These are phyloP conservation scores for Himalopsyche kuldschensis DNA, from an alignment of 2,888 invertebrate genomes.

Conservation along the genomic window DNA sequence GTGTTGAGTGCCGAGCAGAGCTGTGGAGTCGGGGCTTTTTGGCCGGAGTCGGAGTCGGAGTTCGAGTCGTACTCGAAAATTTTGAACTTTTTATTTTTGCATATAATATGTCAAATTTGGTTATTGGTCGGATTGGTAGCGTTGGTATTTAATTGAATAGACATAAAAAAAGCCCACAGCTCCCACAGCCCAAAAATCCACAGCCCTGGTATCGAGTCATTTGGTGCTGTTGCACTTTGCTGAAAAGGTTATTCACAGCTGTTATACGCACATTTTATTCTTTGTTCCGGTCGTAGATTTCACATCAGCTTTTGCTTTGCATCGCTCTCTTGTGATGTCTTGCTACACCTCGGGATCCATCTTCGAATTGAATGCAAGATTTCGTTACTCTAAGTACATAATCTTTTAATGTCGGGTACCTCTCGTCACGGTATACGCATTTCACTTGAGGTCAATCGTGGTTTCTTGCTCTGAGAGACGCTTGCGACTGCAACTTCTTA, in stretches of 20 bases:
- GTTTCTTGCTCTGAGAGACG: background rate
- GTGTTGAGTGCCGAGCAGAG: too few relatives aligned
- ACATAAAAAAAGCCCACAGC: too few relatives aligned
- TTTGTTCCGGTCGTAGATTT: conserved; percentile 24
- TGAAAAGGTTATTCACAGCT: background rate
- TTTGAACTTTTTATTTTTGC: too few relatives aligned
- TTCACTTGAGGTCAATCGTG: conserved; percentile 1
- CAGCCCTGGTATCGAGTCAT: too few relatives aligned
- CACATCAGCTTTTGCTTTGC: background rate
- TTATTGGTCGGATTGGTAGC: too few relatives aligned
- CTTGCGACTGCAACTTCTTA: background rate
- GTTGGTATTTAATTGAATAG: too few relatives aligned
- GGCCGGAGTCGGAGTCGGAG: too few relatives aligned
- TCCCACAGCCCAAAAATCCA: too few relatives aligned
- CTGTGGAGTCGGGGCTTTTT: too few relatives aligned
- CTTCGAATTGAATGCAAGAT: background rate
- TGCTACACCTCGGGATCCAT: background rate
- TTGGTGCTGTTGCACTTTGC: too few relatives aligned
- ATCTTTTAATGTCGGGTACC: background rate
- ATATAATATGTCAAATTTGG: too few relatives aligned
- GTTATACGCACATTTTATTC: conserved; percentile 4
- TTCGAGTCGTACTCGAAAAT: too few relatives aligned
- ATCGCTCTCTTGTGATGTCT: background rate
- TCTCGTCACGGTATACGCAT: background rate
- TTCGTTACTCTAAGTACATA: background rate